These are phyloP conservation scores for Drosophila pallidifrons DNA, from an alignment of 1,140 invertebrate species.

Conservation along the genomic window DNA sequence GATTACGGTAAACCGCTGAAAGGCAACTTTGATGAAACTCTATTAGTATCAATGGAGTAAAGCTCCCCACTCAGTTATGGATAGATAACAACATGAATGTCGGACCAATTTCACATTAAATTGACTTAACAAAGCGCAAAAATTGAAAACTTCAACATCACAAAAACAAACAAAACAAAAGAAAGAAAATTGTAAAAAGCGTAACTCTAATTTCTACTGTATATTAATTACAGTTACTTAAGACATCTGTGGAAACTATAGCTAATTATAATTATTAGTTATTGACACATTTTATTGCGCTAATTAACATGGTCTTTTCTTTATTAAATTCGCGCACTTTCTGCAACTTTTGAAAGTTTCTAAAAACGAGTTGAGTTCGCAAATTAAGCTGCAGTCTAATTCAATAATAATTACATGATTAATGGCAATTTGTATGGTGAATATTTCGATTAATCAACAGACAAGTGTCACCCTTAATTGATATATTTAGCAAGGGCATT, in stretches of 20 bases:
- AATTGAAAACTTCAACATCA: not conserved
- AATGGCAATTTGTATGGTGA: not conserved
- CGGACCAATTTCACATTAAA: not conserved
- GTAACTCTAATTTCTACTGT: not conserved
- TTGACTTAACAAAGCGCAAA: constrained; percentile 2
- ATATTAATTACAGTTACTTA: not conserved
- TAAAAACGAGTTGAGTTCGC: not conserved
- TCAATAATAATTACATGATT: constrained; percentile 1
- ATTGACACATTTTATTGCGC: too few relatives aligned
- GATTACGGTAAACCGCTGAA: constrained; percentile 37
- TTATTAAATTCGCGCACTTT: too few relatives aligned
- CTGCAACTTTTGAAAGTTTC: not conserved
- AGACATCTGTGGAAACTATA: too few relatives aligned
- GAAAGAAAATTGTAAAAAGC: too few relatives aligned
- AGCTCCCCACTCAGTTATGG: constrained; percentile 4
- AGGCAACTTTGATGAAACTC: constrained; percentile 25
- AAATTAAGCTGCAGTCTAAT: not conserved
- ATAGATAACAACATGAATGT: constrained; percentile 2
- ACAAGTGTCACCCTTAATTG: constrained; percentile 6
- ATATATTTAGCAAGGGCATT: constrained; percentile 18
- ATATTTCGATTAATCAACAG: not conserved
- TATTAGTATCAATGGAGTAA: constrained; percentile 20
- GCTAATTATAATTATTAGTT: too few relatives aligned
- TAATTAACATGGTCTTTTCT: too few relatives aligned
- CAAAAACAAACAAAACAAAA: too few relatives aligned